Percentiles rank a stretch among this genome's conserved stretches.
Evolutionary conservation across 2,113 vertebrate genomes (phyloP).

Genomic region (Brienomyrus longianalis): DNA sequence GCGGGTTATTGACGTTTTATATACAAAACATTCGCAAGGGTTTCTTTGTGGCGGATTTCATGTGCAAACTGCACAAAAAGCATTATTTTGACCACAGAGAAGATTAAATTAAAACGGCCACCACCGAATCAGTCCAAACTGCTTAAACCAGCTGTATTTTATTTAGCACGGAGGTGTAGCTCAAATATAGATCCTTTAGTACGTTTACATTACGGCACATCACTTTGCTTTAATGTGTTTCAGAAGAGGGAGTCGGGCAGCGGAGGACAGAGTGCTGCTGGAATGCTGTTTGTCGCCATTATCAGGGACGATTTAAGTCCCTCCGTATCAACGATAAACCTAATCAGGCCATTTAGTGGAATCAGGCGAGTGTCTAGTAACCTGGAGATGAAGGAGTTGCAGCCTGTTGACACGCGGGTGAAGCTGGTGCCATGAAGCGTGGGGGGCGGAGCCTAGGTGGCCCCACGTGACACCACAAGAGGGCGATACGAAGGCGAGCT

Average conservation of each 20-base stretch:
- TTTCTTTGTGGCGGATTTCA: slow-evolving; percentile 5
- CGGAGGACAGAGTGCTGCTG: background rate
- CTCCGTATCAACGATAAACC: background rate
- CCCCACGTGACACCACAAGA: background rate
- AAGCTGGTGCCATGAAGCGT: background rate
- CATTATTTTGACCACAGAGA: slow-evolving; percentile 7
- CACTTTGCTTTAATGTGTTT: background rate
- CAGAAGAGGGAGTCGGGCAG: background rate
- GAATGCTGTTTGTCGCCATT: slow-evolving; percentile 1
- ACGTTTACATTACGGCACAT: background rate
- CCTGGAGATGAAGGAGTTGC: background rate
- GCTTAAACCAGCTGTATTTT: slow-evolving; percentile 5
- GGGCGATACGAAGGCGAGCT: background rate
- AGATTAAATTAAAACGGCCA: slow-evolving; percentile 8
- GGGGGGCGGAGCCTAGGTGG: background rate
- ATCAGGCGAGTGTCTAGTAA: background rate
- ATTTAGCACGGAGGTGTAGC: background rate
- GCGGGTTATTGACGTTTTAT: background rate
- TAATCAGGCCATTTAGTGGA: background rate
- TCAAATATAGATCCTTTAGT: background rate
- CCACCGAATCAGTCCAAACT: background rate
- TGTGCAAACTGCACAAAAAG: slow-evolving; percentile 7
- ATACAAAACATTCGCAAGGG: slow-evolving; percentile 4
- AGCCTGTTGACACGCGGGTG: background rate
- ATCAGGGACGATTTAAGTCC: background rate